Conservation (phyloP, 2,888 invertebrate genomes). For the Ennomos quercinarius region DNA sequence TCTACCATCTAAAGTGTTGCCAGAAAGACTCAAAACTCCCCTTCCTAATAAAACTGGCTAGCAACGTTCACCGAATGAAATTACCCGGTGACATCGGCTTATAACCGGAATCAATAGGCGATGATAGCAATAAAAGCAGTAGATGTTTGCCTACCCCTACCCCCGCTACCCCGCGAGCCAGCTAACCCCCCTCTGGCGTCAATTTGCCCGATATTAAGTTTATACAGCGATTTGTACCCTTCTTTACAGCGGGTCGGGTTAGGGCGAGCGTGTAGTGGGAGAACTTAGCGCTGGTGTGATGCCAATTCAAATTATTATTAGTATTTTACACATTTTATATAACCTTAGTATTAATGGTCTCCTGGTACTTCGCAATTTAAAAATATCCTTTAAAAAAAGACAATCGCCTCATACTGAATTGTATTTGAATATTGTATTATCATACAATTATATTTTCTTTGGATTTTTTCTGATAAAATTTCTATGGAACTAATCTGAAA, state of each 20-base stretch:
- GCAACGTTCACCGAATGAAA: conserved; percentile 22
- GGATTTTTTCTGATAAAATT: too few relatives aligned
- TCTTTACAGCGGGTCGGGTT: conserved; percentile 61
- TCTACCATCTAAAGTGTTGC: not conserved
- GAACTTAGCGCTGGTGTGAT: not conserved
- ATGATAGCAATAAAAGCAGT: conserved; percentile 74
- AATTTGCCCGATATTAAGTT: conserved; percentile 82
- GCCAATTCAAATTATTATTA: too few relatives aligned
- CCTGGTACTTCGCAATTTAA: too few relatives aligned
- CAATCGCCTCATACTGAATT: too few relatives aligned
- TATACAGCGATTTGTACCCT: conserved; percentile 83
- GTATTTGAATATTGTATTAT: too few relatives aligned
- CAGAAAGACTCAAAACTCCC: conserved; percentile 8
- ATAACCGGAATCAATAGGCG: conserved; percentile 79
- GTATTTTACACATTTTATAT: too few relatives aligned
- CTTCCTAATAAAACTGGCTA: conserved; percentile 19
- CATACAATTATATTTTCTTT: too few relatives aligned
- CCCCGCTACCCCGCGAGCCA: conserved; percentile 38
- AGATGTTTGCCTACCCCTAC: conserved; percentile 62
- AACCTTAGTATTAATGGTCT: too few relatives aligned
- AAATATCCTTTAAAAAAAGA: too few relatives aligned
- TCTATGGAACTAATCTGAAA: too few relatives aligned
- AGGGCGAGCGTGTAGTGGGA: conserved; percentile 6
- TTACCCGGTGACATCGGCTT: conserved; percentile 57
- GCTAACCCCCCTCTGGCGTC: conserved; percentile 61